phyloP scores from a whole-genome alignment of 1,140 invertebrate genomes.

The Paralvinella palmiformis region DNA sequence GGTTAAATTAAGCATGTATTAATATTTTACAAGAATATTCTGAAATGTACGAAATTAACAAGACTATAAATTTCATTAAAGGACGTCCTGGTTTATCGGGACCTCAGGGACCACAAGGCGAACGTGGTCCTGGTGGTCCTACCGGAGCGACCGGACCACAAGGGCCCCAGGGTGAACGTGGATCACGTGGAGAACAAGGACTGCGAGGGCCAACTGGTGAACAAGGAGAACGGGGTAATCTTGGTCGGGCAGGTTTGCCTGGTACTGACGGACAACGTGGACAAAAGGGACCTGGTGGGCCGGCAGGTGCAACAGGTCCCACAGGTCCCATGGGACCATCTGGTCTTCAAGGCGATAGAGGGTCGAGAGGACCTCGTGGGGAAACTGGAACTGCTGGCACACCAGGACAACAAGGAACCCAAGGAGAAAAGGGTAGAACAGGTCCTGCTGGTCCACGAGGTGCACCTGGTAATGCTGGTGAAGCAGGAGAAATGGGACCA shows the following conservation, averaged over 20 bases:
- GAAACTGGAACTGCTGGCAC: conserved; percentile 1
- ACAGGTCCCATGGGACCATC: conserved; percentile 6
- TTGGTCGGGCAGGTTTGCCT: too few species aligned
- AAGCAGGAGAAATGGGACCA: conserved; percentile 8
- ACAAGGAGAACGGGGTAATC: neutral
- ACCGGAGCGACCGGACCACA: neutral
- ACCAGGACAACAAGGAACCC: neutral
- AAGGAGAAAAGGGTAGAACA: neutral
- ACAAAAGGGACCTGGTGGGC: neutral
- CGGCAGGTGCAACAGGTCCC: conserved; percentile 5
- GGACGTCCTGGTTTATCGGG: neutral
- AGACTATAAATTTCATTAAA: neutral
- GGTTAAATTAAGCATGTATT: neutral
- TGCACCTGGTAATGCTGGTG: conserved; percentile 1
- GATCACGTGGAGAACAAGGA: too few species aligned
- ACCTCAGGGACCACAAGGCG: neutral
- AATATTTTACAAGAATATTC: neutral
- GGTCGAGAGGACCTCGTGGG: neutral
- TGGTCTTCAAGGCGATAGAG: neutral
- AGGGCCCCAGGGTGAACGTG: neutral
- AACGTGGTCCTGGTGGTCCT: conserved; percentile 5
- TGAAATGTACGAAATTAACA: neutral
- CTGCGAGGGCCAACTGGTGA: neutral
- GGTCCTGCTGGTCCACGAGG: neutral
- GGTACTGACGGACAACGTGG: too few species aligned